A percentile compares a stretch with the other conserved stretches of the same genome.
Evolutionary conservation across 1,140 invertebrate species (phyloP).

Genomic region (Eriocheir sinensis): DNA sequence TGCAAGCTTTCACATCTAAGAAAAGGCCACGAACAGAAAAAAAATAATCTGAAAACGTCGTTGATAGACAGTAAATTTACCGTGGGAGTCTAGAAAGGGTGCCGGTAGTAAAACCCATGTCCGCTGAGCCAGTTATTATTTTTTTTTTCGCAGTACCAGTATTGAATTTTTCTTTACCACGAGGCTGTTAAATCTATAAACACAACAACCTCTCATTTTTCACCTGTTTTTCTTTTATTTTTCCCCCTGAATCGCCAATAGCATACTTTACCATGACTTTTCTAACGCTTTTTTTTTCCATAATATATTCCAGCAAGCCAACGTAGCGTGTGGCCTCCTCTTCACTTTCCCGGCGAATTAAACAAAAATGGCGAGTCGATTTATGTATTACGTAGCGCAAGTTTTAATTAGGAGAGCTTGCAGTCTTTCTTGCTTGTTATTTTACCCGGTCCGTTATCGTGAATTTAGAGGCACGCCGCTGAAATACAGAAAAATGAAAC

Average conservation of each 20-base stretch:
- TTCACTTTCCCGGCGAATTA: background rate
- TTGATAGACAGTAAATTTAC: no score
- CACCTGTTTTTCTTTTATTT: background rate
- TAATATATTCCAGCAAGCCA: background rate
- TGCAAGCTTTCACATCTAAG: no score
- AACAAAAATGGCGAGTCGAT: background rate
- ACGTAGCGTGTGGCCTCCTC: background rate
- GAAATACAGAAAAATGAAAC: background rate
- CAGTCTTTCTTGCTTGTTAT: background rate
- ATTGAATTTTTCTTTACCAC: no score
- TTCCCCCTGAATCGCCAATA: background rate
- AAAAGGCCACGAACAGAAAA: no score
- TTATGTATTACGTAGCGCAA: background rate
- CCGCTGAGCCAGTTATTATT: no score
- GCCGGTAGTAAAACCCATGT: no score
- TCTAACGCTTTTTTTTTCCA: background rate
- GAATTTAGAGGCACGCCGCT: background rate
- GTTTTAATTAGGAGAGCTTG: background rate
- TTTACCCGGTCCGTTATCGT: background rate
- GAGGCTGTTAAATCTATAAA: background rate
- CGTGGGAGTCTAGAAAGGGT: no score
- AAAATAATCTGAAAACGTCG: no score
- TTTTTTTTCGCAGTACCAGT: no score
- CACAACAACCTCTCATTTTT: background rate
- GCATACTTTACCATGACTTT: no score